Percentiles rank a stretch among this genome's conserved stretches.
Conservation (phyloP, 2,888 invertebrate species). For the Dermolepida albohirtum region DNA sequence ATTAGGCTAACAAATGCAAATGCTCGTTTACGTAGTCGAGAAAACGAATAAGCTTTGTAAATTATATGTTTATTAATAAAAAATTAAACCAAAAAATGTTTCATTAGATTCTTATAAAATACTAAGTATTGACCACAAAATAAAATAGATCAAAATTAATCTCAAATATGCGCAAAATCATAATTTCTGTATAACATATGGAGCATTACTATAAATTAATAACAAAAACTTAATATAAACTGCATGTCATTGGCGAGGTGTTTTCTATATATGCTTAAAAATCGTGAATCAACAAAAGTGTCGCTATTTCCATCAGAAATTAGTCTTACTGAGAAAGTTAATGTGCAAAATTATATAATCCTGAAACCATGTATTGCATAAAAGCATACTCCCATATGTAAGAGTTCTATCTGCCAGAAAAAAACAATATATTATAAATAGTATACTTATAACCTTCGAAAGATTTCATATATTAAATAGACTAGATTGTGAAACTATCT, state of each 20-base stretch:
- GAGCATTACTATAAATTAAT: slow-evolving; percentile 69
- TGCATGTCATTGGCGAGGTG: slow-evolving; percentile 73
- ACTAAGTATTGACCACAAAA: slow-evolving; percentile 18
- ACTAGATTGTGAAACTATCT: too few species aligned
- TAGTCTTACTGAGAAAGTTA: too few species aligned
- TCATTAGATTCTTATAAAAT: background rate
- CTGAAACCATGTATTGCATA: too few species aligned
- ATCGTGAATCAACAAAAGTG: too few species aligned
- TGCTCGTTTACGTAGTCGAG: slow-evolving; percentile 97
- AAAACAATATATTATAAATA: too few species aligned
- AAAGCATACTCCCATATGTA: too few species aligned
- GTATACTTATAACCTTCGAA: too few species aligned
- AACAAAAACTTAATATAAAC: slow-evolving; percentile 75
- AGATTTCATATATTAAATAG: too few species aligned
- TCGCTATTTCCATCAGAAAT: too few species aligned
- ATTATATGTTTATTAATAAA: slow-evolving; percentile 37
- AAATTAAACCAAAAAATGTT: background rate
- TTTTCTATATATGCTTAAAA: slow-evolving; percentile 68
- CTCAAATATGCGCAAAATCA: slow-evolving; percentile 44
- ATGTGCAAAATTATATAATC: too few species aligned
- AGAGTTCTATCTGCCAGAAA: too few species aligned
- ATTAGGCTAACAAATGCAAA: slow-evolving; percentile 96
- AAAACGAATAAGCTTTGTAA: slow-evolving; percentile 86
- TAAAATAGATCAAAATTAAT: slow-evolving; percentile 4
- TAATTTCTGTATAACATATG: slow-evolving; percentile 59